These are phyloP conservation scores for Gorsachius magnificus DNA, from an alignment of 2,797 vertebrate species.

Conservation along the genomic window DNA sequence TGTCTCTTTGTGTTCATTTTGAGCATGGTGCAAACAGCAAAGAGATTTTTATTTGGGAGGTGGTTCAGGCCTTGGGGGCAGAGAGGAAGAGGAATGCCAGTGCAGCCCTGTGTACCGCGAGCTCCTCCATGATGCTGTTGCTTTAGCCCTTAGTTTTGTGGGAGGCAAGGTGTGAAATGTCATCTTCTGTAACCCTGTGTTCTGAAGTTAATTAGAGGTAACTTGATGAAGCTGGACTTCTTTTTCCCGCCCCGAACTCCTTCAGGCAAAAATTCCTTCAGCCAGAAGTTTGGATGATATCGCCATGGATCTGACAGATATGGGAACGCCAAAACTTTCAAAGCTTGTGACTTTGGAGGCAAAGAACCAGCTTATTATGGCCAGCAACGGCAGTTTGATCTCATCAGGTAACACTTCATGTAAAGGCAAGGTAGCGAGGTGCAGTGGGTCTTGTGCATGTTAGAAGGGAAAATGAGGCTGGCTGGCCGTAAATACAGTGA, in stretches of 20 bases:
- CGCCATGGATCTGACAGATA: slow-evolving; percentile 92
- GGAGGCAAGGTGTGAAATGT: not conserved
- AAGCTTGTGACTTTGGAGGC: slow-evolving; percentile 83
- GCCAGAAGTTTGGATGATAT: slow-evolving; percentile 92
- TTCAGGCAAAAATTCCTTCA: slow-evolving; percentile 89
- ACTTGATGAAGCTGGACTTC: not conserved
- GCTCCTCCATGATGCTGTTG: not conserved
- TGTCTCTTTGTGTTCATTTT: not conserved
- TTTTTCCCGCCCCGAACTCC: not conserved
- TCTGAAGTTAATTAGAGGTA: slow-evolving; percentile 21
- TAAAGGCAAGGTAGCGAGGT: not conserved
- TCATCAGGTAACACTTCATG: slow-evolving; percentile 84
- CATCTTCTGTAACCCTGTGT: not conserved
- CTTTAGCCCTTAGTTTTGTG: slow-evolving; percentile 10
- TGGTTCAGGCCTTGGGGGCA: not conserved
- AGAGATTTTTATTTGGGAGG: not conserved
- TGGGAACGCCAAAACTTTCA: slow-evolving; percentile 79
- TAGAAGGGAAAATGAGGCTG: not conserved
- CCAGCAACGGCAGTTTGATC: slow-evolving; percentile 94
- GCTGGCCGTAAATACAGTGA: not conserved
- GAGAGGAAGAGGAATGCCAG: not conserved
- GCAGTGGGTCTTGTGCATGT: not conserved
- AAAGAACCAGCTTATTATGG: slow-evolving; percentile 93
- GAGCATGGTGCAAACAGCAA: not conserved
- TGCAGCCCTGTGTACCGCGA: not conserved